Base-by-base conservation (phyloP, 2,113 vertebrate genomes). In the Desmodus rotundus region DNA sequence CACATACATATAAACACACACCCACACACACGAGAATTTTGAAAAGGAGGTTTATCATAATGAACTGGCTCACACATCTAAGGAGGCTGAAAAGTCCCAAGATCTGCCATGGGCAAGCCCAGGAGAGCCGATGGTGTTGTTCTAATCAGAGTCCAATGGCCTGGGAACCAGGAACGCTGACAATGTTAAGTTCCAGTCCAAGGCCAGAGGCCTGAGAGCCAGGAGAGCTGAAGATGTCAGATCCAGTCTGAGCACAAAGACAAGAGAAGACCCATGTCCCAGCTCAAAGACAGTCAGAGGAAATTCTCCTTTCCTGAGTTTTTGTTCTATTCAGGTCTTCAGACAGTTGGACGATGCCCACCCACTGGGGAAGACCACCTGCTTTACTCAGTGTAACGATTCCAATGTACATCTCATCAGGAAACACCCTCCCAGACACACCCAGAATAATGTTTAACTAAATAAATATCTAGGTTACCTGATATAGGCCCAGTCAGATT, bases 401-500 rank as follows among this genome's bases (percentile, higher is more conserved):
- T 19, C 52, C 76, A 61, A 38, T 45, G 43, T 61, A 45, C n/a
- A n/a, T 63, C 52, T 70, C 61, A 19, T 41, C 52, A 33, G 47
- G 52, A 63, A 93, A 58, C 61, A 89, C 41, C 76, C 52, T 67
- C 11, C 22, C 14, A 70, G 24, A 72, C n/a, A 92, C 3, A n/a
- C 41, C 41, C 61, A 20, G 85, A 76, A 93, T 68, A 84, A 89
- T 14, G 24, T 10, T 70, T 47, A 61, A 70, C 52, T 85, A 84
- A 77, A 43, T 77, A 84, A 70, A 43, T 72, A 78, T 84, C 52
- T 36, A 13, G 52, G 61, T 61, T 10, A 43, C 16, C 41, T 22
- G 38, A 22, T n/a, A 63, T 31, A 31, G 61, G 78, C 19, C 91
- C 47, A 77, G 2, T 43, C 61, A 84, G 92, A 50, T 31, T 33